Percentiles rank a stretch among this genome's conserved stretches.
Conservation (phyloP, 2,113 vertebrate genomes). For the Bagarius yarrelli region DNA sequence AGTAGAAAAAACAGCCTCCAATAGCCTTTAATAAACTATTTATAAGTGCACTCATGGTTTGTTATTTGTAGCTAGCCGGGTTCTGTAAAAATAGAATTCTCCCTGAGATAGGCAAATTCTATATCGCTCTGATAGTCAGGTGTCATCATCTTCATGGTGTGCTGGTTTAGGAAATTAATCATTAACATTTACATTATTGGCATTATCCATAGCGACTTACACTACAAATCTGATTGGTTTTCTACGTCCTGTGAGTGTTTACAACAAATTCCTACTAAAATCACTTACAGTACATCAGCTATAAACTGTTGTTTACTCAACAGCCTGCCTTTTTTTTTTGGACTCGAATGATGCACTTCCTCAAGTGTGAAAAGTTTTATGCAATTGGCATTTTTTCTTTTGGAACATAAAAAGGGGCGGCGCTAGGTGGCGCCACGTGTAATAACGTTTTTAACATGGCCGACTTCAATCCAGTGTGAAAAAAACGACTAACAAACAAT, state of each 20-base stretch:
- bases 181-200: background rate
- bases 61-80: background rate
- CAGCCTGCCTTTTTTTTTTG: background rate
- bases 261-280: background rate
- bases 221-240: background rate
- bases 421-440: no score
- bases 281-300: background rate
- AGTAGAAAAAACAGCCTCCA: constrained; percentile 42
- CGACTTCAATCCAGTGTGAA: no score
- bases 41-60: constrained; percentile 23
- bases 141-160: background rate
- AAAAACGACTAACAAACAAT: no score
- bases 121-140: background rate
- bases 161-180: background rate
- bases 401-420: no score
- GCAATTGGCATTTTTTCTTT: no score
- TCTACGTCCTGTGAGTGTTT: background rate
- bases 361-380: no score
- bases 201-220: background rate
- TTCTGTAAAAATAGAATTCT: background rate
- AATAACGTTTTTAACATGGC: no score
- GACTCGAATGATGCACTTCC: no score
- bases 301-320: background rate
- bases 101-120: no score
- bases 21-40: constrained; percentile 52